A percentile compares a stretch with the other conserved stretches of the same genome.
These are phyloP conservation scores for Drosophila kanekoi DNA, from an alignment of 2,888 invertebrate species.

Conservation along the genomic window DNA sequence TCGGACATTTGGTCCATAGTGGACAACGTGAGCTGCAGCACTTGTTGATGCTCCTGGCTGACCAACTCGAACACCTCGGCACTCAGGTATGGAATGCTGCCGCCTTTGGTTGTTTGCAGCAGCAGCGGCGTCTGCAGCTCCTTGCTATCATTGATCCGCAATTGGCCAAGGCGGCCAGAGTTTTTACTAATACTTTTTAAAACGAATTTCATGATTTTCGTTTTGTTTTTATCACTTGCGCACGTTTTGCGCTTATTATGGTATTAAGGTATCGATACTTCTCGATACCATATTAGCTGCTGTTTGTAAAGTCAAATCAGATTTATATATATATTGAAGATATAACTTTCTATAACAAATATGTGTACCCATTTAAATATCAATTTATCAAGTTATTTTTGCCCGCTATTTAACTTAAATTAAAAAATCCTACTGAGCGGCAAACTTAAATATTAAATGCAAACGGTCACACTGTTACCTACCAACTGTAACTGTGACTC, in stretches of 20 bases:
- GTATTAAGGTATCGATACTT: conserved; percentile 13
- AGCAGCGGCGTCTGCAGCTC: conserved; percentile 90
- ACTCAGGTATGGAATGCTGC: conserved; percentile 93
- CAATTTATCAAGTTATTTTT: not conserved
- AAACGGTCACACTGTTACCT: not conserved
- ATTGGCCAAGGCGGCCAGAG: conserved; percentile 89
- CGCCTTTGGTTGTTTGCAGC: conserved; percentile 91
- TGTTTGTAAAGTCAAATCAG: not conserved
- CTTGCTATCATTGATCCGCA: conserved; percentile 84
- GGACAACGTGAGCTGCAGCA: conserved; percentile 90
- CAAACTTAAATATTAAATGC: not conserved
- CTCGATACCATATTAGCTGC: conserved; percentile 34
- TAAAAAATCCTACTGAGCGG: not conserved
- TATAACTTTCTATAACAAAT: no score
- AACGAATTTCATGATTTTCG: conserved; percentile 89
- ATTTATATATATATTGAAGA: not conserved
- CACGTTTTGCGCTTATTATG: conserved; percentile 36
- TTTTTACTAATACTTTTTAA: conserved; percentile 87
- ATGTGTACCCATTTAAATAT: no score
- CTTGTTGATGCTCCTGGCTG: conserved; percentile 86
- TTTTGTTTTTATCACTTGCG: conserved; percentile 8
- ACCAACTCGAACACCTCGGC: conserved; percentile 89
- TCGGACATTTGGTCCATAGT: conserved; percentile 89
- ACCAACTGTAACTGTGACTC: not conserved
- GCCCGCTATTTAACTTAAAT: not conserved